phyloP scores from a whole-genome alignment of 2,888 invertebrate species.

The Epirrita christyi region DNA sequence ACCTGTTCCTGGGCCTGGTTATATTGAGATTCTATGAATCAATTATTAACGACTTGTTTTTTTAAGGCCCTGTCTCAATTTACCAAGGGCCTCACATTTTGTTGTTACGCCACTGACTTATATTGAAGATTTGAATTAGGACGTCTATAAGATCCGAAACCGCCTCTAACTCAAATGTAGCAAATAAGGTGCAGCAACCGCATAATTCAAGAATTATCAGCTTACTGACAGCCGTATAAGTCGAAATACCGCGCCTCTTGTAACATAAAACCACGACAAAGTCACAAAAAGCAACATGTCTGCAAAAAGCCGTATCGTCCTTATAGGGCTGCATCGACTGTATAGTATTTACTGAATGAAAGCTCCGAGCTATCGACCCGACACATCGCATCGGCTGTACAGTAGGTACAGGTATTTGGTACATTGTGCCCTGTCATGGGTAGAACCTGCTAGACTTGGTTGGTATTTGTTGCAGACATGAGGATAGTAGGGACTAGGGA shows the following conservation, averaged over 20 bases:
- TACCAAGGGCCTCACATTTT: no score
- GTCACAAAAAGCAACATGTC: conserved; percentile 20
- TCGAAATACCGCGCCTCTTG: conserved; percentile 10
- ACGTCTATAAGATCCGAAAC: no score
- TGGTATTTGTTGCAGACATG: no score
- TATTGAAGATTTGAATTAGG: no score
- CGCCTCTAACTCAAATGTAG: neutral
- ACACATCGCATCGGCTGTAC: neutral
- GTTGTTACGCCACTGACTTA: no score
- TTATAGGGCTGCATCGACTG: conserved; percentile 35
- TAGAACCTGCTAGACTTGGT: conserved; percentile 17
- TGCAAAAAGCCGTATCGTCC: conserved; percentile 21
- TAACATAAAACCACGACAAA: conserved; percentile 16
- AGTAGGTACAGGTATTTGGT: neutral
- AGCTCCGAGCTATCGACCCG: conserved; percentile 49
- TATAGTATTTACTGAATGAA: conserved; percentile 47
- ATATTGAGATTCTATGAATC: no score
- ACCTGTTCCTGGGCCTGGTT: no score
- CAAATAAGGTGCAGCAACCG: conserved; percentile 7
- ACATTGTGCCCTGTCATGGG: conserved; percentile 26
- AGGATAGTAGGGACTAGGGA: no score
- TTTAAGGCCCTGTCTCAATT: no score
- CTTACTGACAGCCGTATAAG: conserved; percentile 6
- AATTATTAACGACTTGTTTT: no score
- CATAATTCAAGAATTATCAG: conserved; percentile 11